Conservation (phyloP, 1,140 invertebrate species). For the Cylas formicarius region DNA sequence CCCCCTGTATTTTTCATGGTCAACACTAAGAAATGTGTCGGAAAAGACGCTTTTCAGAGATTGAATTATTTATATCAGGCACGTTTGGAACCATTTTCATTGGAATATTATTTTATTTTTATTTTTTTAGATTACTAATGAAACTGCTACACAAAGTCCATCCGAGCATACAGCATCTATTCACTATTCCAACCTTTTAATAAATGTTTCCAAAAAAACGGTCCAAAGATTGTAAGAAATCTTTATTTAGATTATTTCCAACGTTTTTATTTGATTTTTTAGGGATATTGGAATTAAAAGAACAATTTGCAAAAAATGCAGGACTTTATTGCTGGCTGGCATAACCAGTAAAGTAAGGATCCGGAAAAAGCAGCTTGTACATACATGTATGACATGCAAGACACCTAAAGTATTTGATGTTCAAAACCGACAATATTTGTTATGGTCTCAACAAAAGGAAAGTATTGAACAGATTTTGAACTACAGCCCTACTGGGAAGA, state of each 20-base stretch:
- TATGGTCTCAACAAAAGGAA: conserved; percentile 46
- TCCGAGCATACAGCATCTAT: conserved; percentile 40
- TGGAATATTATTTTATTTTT: conserved; percentile 19
- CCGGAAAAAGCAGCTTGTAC: conserved; percentile 43
- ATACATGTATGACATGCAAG: conserved; percentile 43
- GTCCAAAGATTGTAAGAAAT: conserved; percentile 50
- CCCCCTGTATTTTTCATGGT: too few species aligned
- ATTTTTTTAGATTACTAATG: conserved; percentile 45
- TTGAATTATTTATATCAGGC: conserved; percentile 53
- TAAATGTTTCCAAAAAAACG: conserved; percentile 49
- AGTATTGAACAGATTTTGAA: conserved; percentile 44
- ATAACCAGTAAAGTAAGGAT: conserved; percentile 44
- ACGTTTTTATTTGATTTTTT: conserved; percentile 28
- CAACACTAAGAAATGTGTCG: conserved; percentile 31
- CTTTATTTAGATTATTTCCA: not conserved
- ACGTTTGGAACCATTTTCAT: conserved; percentile 12
- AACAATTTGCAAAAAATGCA: conserved; percentile 48
- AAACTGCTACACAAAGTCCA: conserved; percentile 36
- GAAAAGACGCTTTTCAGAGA: conserved; percentile 49
- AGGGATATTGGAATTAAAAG: conserved; percentile 49
- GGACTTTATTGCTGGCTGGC: conserved; percentile 42
- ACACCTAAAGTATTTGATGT: conserved; percentile 39
- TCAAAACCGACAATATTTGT: conserved; percentile 37
- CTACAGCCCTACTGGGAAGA: conserved; percentile 30
- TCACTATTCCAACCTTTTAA: conserved; percentile 46